phyloP scores from a whole-genome alignment of 2,888 invertebrate genomes.

The Eristalinus aeneus region DNA sequence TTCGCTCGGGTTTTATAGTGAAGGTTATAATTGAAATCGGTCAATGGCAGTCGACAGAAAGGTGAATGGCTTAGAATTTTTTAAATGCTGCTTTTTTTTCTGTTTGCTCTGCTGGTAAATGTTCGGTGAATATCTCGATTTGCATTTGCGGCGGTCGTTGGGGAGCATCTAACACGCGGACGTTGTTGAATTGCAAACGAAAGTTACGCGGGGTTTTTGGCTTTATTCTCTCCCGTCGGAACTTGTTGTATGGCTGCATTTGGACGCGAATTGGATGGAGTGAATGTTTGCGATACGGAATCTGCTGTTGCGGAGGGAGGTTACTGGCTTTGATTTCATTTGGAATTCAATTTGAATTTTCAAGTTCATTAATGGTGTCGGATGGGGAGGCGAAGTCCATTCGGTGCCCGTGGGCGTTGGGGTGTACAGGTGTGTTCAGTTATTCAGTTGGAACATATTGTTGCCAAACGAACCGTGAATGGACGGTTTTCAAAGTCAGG shows the following conservation, averaged over 20 bases:
- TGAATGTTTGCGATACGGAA: slow-evolving; percentile 30
- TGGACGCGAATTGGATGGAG: slow-evolving; percentile 28
- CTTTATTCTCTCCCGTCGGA: slow-evolving; percentile 9
- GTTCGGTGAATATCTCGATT: slow-evolving; percentile 15
- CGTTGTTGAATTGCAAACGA: slow-evolving; percentile 21
- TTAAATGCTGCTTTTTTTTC: slow-evolving; percentile 15
- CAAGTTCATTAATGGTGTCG: slow-evolving; percentile 46
- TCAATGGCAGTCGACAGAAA: slow-evolving; percentile 54
- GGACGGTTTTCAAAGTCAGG: neutral
- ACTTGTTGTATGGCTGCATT: slow-evolving; percentile 35
- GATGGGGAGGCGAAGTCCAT: neutral
- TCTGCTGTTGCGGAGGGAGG: neutral
- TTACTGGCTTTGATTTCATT: slow-evolving; percentile 7
- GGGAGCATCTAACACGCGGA: slow-evolving; percentile 28
- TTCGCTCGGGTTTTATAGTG: slow-evolving; percentile 22
- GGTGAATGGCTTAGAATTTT: slow-evolving; percentile 57
- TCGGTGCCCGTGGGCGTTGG: neutral
- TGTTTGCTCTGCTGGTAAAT: slow-evolving; percentile 15
- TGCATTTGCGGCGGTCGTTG: slow-evolving; percentile 14
- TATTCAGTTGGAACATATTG: neutral
- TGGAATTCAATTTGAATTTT: slow-evolving; percentile 40
- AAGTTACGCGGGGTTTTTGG: neutral
- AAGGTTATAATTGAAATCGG: slow-evolving; percentile 58
- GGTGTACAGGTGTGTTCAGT: neutral
- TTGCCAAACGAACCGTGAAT: neutral